Base-by-base conservation (phyloP, 2,888 invertebrate genomes). In the Noctuana brunneofusca region DNA sequence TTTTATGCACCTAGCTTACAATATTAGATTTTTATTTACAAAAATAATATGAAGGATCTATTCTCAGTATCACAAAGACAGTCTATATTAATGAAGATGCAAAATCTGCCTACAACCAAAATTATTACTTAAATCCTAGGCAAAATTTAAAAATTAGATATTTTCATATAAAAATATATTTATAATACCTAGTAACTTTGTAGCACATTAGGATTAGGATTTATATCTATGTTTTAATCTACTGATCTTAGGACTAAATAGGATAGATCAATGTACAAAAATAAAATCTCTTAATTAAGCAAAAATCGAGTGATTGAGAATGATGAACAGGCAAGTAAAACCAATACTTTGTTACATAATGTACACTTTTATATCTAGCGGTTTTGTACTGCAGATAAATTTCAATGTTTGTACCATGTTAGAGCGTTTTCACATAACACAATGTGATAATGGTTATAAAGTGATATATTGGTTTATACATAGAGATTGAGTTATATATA, bases 151-250 rank as follows among this genome's bases (percentile, higher is more conserved):
- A 52, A 52, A 52, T n/a, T 52, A 52, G 30, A 14, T 55, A 52
- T 49, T 27, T 55, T 30, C 20, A 58, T 64, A 66, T 58, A 62
- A 66, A 66, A 66, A 60, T 62, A 62, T 32, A 50, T 62, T 20
- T 48, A 35, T 43, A 24, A 9, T 35, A 20, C n/a, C 53, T 52
- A 60, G 35, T 62, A 62, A 54, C 48, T 55, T 62, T 55, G 48
- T 62, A 62, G 60, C n/a, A 62, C 60, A 27, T 49, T 16, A 49
- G n/a, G n/a, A 27, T 49, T 16, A 49, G n/a, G n/a, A 54, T 22
- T 46, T 53, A 53, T 12, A 12, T 27, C 48, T 55, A 62, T 5
- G 9, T 35, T 14, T 27, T 55, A 49, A 18, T 60, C 53, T 60
- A 54, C 16, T 46, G 6, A 18, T 53, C 32, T 46, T 60, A 60